These are phyloP conservation scores for Drosophila subpulchrella DNA, from an alignment of 1,140 invertebrate species.

Conservation along the genomic window DNA sequence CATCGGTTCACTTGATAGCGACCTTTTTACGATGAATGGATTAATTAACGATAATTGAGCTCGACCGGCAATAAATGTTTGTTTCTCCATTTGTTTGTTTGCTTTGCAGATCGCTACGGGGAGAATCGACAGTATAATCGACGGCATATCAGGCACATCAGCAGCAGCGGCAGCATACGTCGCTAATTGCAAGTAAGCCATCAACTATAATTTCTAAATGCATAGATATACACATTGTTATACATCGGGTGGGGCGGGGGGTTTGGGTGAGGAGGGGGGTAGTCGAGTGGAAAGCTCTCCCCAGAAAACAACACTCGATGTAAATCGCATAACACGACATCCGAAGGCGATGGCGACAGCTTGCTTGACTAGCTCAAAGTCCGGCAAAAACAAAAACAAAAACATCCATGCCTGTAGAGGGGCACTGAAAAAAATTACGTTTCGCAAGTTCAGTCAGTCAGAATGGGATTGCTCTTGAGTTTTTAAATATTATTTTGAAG, in stretches of 20 bases:
- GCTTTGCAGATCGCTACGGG: constrained; percentile 59
- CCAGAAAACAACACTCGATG: constrained; percentile 48
- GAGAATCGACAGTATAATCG: constrained; percentile 38
- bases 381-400: constrained; percentile 41
- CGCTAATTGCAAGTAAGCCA: constrained; percentile 51
- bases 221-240: constrained; percentile 25
- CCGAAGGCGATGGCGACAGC: constrained; percentile 71
- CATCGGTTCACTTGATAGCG: constrained; percentile 24
- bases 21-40: constrained; percentile 27
- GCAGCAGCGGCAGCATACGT: constrained; percentile 13
- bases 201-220: constrained; percentile 44
- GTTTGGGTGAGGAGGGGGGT: neutral
- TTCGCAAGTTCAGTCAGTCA: too few species aligned
- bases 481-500: too few species aligned
- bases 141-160: constrained; percentile 18
- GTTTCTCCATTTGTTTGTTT: constrained; percentile 41
- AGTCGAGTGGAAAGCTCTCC: constrained; percentile 34
- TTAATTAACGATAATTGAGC: constrained; percentile 35
- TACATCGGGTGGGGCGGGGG: neutral
- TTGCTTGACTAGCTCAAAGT: constrained; percentile 79
- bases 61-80: constrained; percentile 20
- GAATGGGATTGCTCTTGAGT: too few species aligned
- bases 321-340: constrained; percentile 76
- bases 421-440: constrained; percentile 5
- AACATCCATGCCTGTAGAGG: constrained; percentile 14